Evolutionary conservation across 2,797 vertebrate species (phyloP), one percentile per base, ranked within the genome.

Genomic region (Synanceia verrucosa): DNA sequence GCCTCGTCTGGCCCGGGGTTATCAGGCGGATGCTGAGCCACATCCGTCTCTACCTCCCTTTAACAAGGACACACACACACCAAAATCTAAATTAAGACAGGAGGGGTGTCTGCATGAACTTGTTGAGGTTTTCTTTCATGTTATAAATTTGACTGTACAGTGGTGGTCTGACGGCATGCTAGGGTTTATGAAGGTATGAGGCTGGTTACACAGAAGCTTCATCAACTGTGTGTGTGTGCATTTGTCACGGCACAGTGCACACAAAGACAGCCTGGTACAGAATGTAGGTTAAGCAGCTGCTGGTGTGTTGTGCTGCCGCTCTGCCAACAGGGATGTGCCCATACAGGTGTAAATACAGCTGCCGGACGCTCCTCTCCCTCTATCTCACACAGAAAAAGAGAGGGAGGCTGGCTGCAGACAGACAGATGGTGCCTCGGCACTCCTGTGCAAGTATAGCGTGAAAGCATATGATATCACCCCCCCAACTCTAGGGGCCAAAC

Each of bases 271-370:
- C 78, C 66, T 50, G 52, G 84, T 81, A 83, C 78, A 65, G 73
- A 77, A 85, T 79, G 41, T 83, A 93, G 89, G 93, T 89, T 89
- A 91, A 91, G 89, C 96, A 97, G 95, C 94, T 96, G 95, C 94
- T 96, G 95, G 92, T 95, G 91, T 92, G 91, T 93, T 90, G 93
- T 82, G 87, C 76, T 85, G 80, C 86, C 26, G 69, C 56, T 91
- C 95, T 86, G 95, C 95, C 93, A 96, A 88, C 81, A 92, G 95
- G 93, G 93, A 95, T 94, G 90, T 96, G 94, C 93, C 94, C 95
- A 95, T 70, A 91, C 94, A 97, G 96, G 94, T 97, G 96, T 95
- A 96, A 97, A 95, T 94, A 94, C 96, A 97, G 95, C 95, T 96
- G 95, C 93, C 87, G 92, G 88, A 88, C 91, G 86, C 93, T 86